Percentiles rank a stretch among this genome's conserved stretches.
Evolutionary conservation across 2,888 invertebrate species (phyloP).

Genomic region (Tenthredo scrophulariae): DNA sequence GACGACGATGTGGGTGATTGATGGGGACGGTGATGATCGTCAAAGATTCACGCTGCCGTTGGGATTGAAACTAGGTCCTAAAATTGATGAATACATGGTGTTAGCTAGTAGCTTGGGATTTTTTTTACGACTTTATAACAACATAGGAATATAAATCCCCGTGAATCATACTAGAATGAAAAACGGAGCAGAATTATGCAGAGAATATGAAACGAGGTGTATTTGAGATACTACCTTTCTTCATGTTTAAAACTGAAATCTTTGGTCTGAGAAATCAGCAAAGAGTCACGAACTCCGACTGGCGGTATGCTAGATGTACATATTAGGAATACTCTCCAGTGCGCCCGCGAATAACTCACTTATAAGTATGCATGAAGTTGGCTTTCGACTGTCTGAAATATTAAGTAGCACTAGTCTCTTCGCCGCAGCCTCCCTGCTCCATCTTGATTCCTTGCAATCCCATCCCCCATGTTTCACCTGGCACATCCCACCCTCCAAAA

Average conservation of each 20-base stretch:
- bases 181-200: neutral
- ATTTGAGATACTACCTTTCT: neutral
- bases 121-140: neutral
- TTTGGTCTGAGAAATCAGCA: conserved; percentile 19
- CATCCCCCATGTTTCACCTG: neutral
- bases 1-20: conserved; percentile 22
- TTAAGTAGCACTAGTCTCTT: conserved; percentile 66
- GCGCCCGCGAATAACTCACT: conserved; percentile 49
- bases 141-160: neutral
- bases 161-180: neutral
- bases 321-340: conserved; percentile 42
- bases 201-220: neutral
- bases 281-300: conserved; percentile 5
- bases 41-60: neutral
- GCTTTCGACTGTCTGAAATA: conserved; percentile 69
- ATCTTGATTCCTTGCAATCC: conserved; percentile 7
- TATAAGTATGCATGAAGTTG: conserved; percentile 73
- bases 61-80: conserved; percentile 3
- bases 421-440: conserved; percentile 20
- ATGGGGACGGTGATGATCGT: conserved; percentile 13
- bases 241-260: neutral
- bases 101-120: neutral
- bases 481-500: neutral
- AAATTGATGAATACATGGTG: neutral
- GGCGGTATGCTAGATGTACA: conserved; percentile 27